These are phyloP conservation scores for Streblospio benedicti DNA, from an alignment of 1,140 invertebrate species.

Conservation along the genomic window DNA sequence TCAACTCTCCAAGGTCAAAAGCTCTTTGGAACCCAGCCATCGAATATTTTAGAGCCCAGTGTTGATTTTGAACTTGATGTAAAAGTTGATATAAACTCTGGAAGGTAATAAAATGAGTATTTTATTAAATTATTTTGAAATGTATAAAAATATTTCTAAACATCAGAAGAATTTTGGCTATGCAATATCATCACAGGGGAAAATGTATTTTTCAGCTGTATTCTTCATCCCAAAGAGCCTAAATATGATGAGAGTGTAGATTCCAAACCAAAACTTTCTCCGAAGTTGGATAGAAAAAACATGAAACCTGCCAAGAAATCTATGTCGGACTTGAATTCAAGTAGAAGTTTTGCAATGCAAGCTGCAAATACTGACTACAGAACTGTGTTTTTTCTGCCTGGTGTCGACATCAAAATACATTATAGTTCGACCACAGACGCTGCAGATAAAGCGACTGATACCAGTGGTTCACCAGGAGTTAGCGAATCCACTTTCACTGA, in stretches of 20 bases:
- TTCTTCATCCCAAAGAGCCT: conserved; percentile 83
- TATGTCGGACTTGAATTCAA: background rate
- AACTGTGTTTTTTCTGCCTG: conserved; percentile 89
- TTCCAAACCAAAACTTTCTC: background rate
- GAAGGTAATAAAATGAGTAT: too few species aligned
- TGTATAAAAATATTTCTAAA: too few species aligned
- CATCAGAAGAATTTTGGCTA: too few species aligned
- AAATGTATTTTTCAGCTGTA: too few species aligned
- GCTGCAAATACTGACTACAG: conserved; percentile 3
- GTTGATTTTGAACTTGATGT: conserved; percentile 94
- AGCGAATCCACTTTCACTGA: too few species aligned
- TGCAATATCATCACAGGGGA: too few species aligned
- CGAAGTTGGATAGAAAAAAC: background rate
- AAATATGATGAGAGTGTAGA: conserved; percentile 9
- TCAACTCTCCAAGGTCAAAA: too few species aligned
- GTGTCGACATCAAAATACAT: conserved; percentile 79
- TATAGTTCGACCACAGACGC: too few species aligned
- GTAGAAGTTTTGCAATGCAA: background rate
- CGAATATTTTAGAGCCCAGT: conserved; percentile 69
- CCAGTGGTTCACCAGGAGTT: too few species aligned
- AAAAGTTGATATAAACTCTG: conserved; percentile 91
- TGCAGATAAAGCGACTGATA: too few species aligned
- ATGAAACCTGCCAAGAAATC: conserved; percentile 2
- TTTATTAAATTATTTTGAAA: too few species aligned
- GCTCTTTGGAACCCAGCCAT: too few species aligned